Evolutionary conservation across 2,113 vertebrate genomes (phyloP).

Genomic region (Scopus umbretta): DNA sequence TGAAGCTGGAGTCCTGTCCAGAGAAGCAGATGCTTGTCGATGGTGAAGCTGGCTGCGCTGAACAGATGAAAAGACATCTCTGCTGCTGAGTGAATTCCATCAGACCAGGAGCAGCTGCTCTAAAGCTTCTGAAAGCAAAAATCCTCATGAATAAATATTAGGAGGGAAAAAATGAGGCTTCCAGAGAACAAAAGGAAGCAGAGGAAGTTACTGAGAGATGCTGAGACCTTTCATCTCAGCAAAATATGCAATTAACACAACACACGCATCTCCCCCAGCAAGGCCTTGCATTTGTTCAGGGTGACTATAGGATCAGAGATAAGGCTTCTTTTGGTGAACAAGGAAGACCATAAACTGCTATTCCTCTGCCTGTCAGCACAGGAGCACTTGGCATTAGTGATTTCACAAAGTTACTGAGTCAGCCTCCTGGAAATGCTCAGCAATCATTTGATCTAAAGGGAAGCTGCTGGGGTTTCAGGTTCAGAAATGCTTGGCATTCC

Average conservation of each 20-base stretch:
- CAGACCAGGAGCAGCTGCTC: constrained; percentile 67
- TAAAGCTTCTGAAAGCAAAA: constrained; percentile 58
- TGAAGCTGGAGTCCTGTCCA: neutral
- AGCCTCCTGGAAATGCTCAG: constrained; percentile 17
- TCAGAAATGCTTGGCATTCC: neutral
- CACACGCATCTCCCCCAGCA: neutral
- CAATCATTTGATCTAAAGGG: constrained; percentile 3
- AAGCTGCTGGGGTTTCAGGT: neutral
- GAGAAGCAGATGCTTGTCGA: constrained; percentile 61
- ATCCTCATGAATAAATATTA: constrained; percentile 72
- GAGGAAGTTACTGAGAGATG: constrained; percentile 54
- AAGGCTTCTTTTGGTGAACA: constrained; percentile 52
- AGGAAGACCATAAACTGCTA: constrained; percentile 48
- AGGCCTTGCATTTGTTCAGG: neutral
- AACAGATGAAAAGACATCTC: constrained; percentile 66
- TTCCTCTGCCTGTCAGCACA: neutral
- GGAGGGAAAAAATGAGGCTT: constrained; percentile 13
- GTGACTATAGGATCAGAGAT: constrained; percentile 12
- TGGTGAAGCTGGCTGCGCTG: constrained; percentile 34
- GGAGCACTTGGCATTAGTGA: neutral
- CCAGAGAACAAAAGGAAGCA: constrained; percentile 61
- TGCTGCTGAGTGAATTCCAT: constrained; percentile 62
- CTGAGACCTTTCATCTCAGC: constrained; percentile 55
- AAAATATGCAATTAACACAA: constrained; percentile 42
- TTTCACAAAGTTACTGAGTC: constrained; percentile 2